Conservation (phyloP, 2,113 vertebrate genomes). For the Paradoxurus hermaphroditus region DNA sequence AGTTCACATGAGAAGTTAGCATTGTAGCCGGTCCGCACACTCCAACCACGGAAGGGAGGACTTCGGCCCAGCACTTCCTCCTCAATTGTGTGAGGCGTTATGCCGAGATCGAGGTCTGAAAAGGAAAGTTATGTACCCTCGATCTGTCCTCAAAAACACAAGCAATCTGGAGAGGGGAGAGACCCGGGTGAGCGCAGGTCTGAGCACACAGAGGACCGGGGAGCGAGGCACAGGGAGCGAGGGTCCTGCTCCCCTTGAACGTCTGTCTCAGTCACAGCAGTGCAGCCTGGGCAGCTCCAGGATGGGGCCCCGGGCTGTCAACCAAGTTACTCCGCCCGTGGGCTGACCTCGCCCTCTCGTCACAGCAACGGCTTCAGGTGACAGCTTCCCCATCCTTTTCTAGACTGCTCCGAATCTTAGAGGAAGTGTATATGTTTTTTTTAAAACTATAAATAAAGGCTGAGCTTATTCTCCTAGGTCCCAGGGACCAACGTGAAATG, state of each 20-base stretch:
- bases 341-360: background rate
- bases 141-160: background rate
- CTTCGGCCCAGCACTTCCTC: background rate
- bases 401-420: background rate
- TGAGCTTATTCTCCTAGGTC: background rate
- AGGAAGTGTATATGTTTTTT: background rate
- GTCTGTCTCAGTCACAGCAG: background rate
- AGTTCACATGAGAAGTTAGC: background rate
- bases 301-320: too few relatives aligned
- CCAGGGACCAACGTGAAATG: background rate
- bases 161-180: background rate
- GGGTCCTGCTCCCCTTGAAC: background rate
- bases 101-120: background rate
- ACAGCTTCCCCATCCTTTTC: background rate
- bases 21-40: rapidly evolving
- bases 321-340: background rate
- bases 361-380: background rate
- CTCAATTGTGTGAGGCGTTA: background rate
- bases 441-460: background rate
- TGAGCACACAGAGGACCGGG: background rate
- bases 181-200: background rate
- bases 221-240: rapidly evolving
- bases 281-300: background rate
- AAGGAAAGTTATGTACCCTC: too few relatives aligned
- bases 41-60: background rate